phyloP scores from a whole-genome alignment of 2,888 invertebrate genomes.

The Sphaerophoria taeniata region DNA sequence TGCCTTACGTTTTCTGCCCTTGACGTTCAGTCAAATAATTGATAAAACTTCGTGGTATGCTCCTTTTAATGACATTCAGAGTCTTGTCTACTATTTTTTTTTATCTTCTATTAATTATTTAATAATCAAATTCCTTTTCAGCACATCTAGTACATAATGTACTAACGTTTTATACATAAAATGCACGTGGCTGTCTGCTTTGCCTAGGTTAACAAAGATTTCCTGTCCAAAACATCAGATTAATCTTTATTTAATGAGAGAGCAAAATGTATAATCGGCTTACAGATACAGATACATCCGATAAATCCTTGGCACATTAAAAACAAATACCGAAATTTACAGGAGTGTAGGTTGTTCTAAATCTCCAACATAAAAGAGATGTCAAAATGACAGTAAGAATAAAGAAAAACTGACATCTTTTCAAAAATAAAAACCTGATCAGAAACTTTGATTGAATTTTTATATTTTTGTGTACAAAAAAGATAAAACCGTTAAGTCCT shows the following conservation, averaged over 20 bases:
- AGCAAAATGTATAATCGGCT: background rate
- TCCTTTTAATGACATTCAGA: too few relatives aligned
- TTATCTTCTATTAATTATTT: too few relatives aligned
- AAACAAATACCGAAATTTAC: background rate
- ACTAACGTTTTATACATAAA: background rate
- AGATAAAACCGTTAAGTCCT: background rate
- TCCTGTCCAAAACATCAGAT: background rate
- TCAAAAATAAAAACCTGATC: background rate
- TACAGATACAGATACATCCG: background rate
- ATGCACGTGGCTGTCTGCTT: background rate
- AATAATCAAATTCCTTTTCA: too few relatives aligned
- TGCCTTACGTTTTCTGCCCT: too few relatives aligned
- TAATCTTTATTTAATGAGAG: constrained; percentile 15
- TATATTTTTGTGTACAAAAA: background rate
- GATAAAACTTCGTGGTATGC: too few relatives aligned
- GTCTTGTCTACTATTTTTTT: too few relatives aligned
- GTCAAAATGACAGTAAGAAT: background rate
- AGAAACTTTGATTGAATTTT: background rate
- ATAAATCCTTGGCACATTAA: background rate
- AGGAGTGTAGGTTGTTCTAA: background rate
- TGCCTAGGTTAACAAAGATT: constrained; percentile 16
- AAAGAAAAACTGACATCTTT: background rate
- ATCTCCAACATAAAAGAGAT: background rate
- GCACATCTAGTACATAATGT: too few relatives aligned
- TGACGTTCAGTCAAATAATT: too few relatives aligned